Evolutionary conservation across 2,113 vertebrate genomes (phyloP), one percentile per base, ranked within the genome.

Genomic region (Perca fluviatilis): DNA sequence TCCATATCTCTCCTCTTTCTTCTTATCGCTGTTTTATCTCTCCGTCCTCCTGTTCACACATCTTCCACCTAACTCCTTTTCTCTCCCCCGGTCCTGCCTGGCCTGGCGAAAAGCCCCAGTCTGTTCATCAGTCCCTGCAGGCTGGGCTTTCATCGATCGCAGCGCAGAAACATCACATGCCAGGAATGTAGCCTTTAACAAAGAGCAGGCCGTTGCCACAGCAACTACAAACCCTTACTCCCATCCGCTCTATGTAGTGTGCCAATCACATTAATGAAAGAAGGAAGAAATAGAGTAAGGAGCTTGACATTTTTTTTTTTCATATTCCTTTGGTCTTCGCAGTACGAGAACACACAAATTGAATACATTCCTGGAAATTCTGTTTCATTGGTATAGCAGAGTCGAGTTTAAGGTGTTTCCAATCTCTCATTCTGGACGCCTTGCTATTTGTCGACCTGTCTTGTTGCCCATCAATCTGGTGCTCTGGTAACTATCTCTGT

Each of bases 151-250:
- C 87, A 94, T 94, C 88, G 93, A 94, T 91, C 74, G 86, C 85
- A 30, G 84, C 88, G 70, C 90, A 91, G 92, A 90, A 90, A 88
- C 92, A 92, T 94, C 92, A 94, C 91, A 94, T 92, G 91, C 92
- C 92, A 86, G 92, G 90, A 92, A 92, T 92, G 92, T 88, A 92
- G 92, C 92, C 88, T 89, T 90, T 90, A 92, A 93, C 91, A 94
- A 94, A 94, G 92, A 94, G 89, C 90, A 86, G 92, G 83, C 92
- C 82, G 93, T 94, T 94, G 90, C 93, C 91, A 94, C 89, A 87
- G 93, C 92, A 94, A 94, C 93, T 84, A 89, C 92, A 94, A 92
- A 85, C 89, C 93, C 91, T 89, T 21, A 86, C 90, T 93, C 90
- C 85, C 87, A 87, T 91, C 87, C 89, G 54, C 88, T 88, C 90